These are phyloP conservation scores for Cyclophora albipunctata DNA, from an alignment of 2,888 invertebrate species.

Conservation along the genomic window DNA sequence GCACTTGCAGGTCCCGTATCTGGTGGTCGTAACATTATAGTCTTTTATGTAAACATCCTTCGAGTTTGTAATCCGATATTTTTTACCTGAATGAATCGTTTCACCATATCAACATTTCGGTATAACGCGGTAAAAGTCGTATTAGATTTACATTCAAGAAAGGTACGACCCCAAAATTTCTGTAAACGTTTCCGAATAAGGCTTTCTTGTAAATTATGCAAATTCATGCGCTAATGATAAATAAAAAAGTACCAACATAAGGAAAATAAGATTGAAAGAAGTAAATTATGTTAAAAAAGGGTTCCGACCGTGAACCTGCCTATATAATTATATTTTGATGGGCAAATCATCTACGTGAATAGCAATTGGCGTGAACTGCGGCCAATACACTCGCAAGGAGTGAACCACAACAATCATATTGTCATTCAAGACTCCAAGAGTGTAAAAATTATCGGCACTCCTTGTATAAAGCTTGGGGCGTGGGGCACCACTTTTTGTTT, in stretches of 20 bases:
- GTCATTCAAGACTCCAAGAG: constrained; percentile 21
- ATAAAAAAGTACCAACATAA: too few species aligned
- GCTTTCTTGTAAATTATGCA: too few species aligned
- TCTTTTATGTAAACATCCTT: background rate
- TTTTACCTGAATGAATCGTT: background rate
- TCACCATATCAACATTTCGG: too few species aligned
- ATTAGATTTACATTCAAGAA: too few species aligned
- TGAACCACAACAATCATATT: constrained; percentile 25
- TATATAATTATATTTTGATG: constrained; percentile 2
- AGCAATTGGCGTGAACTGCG: constrained; percentile 15
- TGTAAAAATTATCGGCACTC: constrained; percentile 24
- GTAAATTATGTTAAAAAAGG: background rate
- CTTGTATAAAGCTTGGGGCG: constrained; percentile 18
- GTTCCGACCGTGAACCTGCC: background rate
- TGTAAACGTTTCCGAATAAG: too few species aligned
- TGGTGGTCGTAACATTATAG: background rate
- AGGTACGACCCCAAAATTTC: too few species aligned
- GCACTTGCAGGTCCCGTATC: background rate
- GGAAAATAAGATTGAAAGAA: background rate
- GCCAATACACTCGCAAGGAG: constrained; percentile 16
- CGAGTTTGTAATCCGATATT: constrained; percentile 10
- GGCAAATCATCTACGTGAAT: constrained; percentile 5
- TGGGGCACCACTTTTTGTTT: constrained; percentile 18
- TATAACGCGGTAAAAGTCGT: too few species aligned
- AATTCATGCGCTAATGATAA: too few species aligned